phyloP scores from a whole-genome alignment of 2,113 vertebrate species.

The Arenaria interpres region DNA sequence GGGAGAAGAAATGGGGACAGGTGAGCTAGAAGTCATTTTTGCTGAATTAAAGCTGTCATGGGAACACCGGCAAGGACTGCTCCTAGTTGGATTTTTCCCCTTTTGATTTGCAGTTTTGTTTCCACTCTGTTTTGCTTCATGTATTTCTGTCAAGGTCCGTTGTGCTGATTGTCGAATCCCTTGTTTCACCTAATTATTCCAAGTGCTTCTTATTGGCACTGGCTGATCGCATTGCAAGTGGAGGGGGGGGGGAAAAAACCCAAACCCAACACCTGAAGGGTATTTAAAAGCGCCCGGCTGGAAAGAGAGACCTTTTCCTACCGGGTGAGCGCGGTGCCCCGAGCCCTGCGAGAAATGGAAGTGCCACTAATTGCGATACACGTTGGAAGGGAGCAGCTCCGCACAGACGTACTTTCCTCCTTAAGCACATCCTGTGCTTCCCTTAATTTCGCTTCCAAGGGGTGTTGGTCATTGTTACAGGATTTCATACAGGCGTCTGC shows the following conservation, averaged over 20 bases:
- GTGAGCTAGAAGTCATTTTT: neutral
- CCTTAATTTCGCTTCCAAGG: fast-evolving
- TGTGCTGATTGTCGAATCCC: neutral
- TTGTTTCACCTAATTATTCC: neutral
- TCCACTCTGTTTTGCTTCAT: neutral
- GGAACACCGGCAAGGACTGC: neutral
- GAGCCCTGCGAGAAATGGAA: neutral
- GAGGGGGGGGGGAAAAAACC: neutral
- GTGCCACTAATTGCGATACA: neutral
- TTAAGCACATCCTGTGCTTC: neutral
- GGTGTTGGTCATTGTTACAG: neutral
- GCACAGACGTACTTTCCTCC: neutral
- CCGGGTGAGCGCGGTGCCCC: fast-evolving
- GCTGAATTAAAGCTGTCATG: neutral
- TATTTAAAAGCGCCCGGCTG: neutral
- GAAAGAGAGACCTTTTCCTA: neutral
- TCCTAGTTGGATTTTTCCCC: neutral
- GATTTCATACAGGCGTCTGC: neutral
- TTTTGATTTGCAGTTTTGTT: neutral
- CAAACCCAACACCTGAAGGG: neutral
- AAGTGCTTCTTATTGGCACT: neutral
- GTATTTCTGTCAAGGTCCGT: neutral
- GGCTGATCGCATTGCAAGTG: neutral
- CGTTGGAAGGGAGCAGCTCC: neutral
- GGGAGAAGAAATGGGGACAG: neutral